Percentiles rank a stretch among this genome's conserved stretches.
phyloP scores from a whole-genome alignment of 2,113 vertebrate species.

The Paramormyrops kingsleyae region DNA sequence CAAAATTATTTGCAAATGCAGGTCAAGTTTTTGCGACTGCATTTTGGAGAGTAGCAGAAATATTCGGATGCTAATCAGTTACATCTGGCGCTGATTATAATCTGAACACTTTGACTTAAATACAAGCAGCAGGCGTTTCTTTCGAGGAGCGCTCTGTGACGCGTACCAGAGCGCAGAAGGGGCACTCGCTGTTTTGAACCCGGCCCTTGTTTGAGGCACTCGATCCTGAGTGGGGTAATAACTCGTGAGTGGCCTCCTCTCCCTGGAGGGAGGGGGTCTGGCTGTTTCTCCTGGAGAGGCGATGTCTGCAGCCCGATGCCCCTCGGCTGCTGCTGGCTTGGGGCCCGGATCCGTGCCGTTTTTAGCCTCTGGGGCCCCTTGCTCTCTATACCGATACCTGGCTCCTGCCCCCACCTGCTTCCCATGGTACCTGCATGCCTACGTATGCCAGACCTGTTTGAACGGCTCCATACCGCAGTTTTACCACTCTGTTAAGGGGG shows the following conservation, averaged over 20 bases:
- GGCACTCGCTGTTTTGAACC: neutral
- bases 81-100: neutral
- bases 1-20: conserved; percentile 1
- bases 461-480: neutral
- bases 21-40: neutral
- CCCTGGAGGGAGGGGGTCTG: neutral
- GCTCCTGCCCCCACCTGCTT: neutral
- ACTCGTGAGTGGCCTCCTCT: neutral
- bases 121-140: neutral
- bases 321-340: neutral
- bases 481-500: neutral
- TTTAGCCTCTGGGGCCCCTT: neutral
- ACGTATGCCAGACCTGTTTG: neutral
- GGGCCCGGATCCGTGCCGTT: neutral
- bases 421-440: neutral
- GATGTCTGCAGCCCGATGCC: neutral
- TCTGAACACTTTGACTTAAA: neutral
- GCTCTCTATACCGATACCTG: neutral
- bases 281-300: neutral
- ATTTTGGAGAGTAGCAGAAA: neutral
- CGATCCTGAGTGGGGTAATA: neutral
- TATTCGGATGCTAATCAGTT: neutral
- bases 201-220: neutral
- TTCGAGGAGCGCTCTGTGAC: neutral
- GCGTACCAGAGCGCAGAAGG: too few relatives aligned